A percentile compares a stretch with the other conserved stretches of the same genome.
These are phyloP conservation scores for Centruroides sculpturatus DNA, from an alignment of 1,140 invertebrate genomes.

Conservation along the genomic window DNA sequence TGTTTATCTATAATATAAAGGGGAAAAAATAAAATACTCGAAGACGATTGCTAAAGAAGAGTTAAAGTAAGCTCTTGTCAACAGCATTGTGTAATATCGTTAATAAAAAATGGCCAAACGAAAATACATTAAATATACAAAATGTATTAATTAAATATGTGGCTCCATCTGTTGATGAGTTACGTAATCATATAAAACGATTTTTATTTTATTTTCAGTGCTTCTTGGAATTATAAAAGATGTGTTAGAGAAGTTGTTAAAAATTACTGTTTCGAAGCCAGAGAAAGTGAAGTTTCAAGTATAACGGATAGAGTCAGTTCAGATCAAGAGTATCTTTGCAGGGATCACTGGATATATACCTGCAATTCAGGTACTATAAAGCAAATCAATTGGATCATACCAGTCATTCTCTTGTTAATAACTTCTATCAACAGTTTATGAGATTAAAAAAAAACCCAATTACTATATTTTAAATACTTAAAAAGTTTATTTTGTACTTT, in stretches of 20 bases:
- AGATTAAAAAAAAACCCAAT: too few relatives aligned
- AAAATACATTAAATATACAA: neutral
- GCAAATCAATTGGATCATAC: too few relatives aligned
- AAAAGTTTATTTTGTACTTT: too few relatives aligned
- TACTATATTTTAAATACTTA: too few relatives aligned
- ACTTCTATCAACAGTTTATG: too few relatives aligned
- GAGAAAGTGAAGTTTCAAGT: slow-evolving; percentile 7
- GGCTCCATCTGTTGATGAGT: neutral
- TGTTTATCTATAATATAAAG: too few relatives aligned
- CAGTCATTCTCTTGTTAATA: too few relatives aligned
- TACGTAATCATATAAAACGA: neutral
- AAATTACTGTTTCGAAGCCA: slow-evolving; percentile 10
- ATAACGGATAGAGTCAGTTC: slow-evolving; percentile 3
- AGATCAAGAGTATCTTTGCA: slow-evolving; percentile 9
- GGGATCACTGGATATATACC: slow-evolving; percentile 12
- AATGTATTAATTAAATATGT: neutral
- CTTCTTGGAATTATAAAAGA: slow-evolving; percentile 10
- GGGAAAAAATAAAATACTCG: too few relatives aligned
- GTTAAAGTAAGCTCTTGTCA: too few relatives aligned
- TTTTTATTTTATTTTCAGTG: slow-evolving; percentile 2
- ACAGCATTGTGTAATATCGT: too few relatives aligned
- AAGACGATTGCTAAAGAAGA: too few relatives aligned
- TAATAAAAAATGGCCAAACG: neutral
- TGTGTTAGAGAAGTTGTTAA: slow-evolving; percentile 8
- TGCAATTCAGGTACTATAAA: neutral